Base-by-base conservation (phyloP, 2,113 vertebrate genomes). In the Ammospiza caudacuta region DNA sequence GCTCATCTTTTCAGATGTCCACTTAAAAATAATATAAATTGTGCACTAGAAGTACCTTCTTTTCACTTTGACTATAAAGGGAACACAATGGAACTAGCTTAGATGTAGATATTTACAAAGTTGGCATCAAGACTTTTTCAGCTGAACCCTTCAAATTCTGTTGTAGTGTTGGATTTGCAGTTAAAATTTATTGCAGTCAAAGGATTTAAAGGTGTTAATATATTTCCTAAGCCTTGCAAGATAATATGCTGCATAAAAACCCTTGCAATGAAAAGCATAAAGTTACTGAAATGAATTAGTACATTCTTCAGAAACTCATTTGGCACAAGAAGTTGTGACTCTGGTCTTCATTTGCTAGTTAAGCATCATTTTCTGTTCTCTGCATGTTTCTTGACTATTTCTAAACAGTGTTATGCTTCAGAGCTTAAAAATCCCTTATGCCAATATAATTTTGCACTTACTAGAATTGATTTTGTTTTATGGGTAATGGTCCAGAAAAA, bases 341-440 rank as follows among this genome's bases (percentile, higher is more conserved):
- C 29, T 41, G 68, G 33, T 17, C 35, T 80, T 90, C 39, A 74
- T 75, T 64, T 78, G 12, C 13, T 83, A 47, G 63, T 78, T 83
- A 88, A 68, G 39, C n/a, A 47, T 59, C 35, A 90, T 94, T 90
- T 90, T 92, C n/a, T 87, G 19, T 33, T 82, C 62, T 57, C 52
- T 67, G 52, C 49, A 73, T 66, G 25, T 63, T 95, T 81, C 57
- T 61, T 44, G 18, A 59, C 67, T 78, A 75, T 52, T 86, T 93
- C 80, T 93, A 78, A 83, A 72, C 31, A 72, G 24, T 16, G 25
- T 39, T 78, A 90, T 2, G 21, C 61, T 94, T 89, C 47, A 70
- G 88, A 93, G 52, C 64, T 90, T 54, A 83, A 96, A 92, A 94
- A 84, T 64, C 54, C 58, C 25, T 81, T 81, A n/a, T 43, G 83